Evolutionary conservation across 1,140 invertebrate species (phyloP).

Genomic region (Eumaeus atala): DNA sequence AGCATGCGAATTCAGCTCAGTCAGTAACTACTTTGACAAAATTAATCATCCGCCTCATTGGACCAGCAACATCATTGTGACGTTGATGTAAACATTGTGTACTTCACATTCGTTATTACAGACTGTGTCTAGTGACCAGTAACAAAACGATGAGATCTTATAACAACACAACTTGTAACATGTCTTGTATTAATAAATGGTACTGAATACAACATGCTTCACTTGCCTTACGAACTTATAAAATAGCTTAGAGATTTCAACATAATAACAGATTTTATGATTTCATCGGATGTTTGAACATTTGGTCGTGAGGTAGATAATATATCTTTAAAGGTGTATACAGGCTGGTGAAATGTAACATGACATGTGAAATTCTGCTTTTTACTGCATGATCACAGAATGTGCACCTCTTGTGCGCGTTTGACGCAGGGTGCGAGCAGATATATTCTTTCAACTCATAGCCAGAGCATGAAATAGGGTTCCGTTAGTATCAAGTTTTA

Average conservation of each 20-base stretch:
- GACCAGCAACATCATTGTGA: background rate
- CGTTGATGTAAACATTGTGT: background rate
- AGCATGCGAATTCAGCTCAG: too few species aligned
- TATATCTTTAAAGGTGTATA: background rate
- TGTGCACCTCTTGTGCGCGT: too few species aligned
- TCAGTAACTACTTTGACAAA: too few species aligned
- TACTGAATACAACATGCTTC: background rate
- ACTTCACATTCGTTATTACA: background rate
- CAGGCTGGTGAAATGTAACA: too few species aligned
- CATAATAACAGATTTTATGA: slow-evolving; percentile 3
- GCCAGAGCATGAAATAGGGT: too few species aligned
- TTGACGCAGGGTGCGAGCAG: too few species aligned
- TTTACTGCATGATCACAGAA: too few species aligned
- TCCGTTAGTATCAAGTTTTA: too few species aligned
- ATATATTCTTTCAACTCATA: too few species aligned
- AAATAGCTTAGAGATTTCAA: slow-evolving; percentile 2
- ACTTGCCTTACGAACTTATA: background rate
- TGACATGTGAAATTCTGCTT: too few species aligned
- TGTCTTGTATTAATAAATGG: slow-evolving; percentile 2
- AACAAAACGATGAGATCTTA: background rate
- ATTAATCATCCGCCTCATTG: background rate
- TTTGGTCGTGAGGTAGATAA: slow-evolving; percentile 8
- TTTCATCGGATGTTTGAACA: slow-evolving; percentile 2
- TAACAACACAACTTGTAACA: slow-evolving; percentile 2
- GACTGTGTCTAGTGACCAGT: background rate